Base-by-base conservation (phyloP, 2,888 invertebrate genomes). In the Gibbula magus region DNA sequence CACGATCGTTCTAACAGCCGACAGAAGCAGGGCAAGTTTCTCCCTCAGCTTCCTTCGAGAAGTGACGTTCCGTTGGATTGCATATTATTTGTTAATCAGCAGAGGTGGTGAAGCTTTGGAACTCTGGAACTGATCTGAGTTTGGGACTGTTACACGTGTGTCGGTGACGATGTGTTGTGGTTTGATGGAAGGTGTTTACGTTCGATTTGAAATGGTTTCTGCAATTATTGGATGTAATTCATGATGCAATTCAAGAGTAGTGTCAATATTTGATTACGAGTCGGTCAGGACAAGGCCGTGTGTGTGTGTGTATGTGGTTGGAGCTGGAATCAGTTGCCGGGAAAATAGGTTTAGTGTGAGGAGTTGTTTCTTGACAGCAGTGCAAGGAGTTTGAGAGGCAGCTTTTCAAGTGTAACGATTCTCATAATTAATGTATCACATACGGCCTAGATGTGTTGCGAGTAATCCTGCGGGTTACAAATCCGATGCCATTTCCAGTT, bases 161-260 rank as follows among this genome's bases (percentile, higher is more conserved):
- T 25, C 32, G 18, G 20, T 35, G 35, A 67, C 7, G 8, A 70
- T 39, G 61, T 61, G 70, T 70, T 70, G 70, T 70, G 35, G 16
- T 70, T 32, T 70, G 39, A 70, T 70, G 70, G 35, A 70, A 35
- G 13, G 39, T 39, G 18, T 16, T 35, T 13, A 35, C 39, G 35
- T 13, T 20, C 35, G 32, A 70, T 70, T 70, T 16, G 70, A 70
- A 70, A 35, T 39, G 18, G 35, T 70, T 70, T n/a, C 70, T 39
- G 70, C 70, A 70, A 70, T 70, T 70, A 70, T 32, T 35, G 70
- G 70, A 70, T 70, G 70, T 32, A 70, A 35, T 70, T 39, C 70
- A 70, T 70, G 70, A 70, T 70, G 70, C 70, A 70, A 70, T 20
- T 70, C 39, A 70, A 70, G 70, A 32, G 70, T 20, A 18, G 32